Evolutionary conservation across 2,797 vertebrate genomes (phyloP).

Genomic region (Lutjanus argentimaculatus): DNA sequence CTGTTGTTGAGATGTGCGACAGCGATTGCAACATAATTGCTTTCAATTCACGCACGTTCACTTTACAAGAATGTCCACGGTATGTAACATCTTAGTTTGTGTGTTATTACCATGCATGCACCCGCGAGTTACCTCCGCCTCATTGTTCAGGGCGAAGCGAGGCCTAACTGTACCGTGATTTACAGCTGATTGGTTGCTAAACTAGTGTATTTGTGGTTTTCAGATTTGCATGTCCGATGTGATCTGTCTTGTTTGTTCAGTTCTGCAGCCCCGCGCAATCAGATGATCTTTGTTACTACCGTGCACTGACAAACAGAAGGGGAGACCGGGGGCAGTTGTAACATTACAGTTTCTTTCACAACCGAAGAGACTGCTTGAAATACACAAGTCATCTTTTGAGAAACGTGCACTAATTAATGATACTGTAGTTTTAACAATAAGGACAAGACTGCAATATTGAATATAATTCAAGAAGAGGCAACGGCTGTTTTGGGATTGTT

Average conservation of each 20-base stretch:
- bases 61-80: constrained; percentile 22
- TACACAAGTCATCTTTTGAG: too few relatives aligned
- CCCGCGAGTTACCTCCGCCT: background rate
- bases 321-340: too few relatives aligned
- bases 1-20: background rate
- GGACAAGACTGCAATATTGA: too few relatives aligned
- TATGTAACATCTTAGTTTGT: constrained; percentile 42
- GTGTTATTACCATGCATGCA: too few relatives aligned
- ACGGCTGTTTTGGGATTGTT: too few relatives aligned
- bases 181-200: background rate
- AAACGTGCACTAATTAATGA: too few relatives aligned
- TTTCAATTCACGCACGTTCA: accelerated
- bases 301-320: background rate
- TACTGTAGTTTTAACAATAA: too few relatives aligned
- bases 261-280: too few relatives aligned
- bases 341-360: too few relatives aligned
- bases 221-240: background rate
- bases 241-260: background rate
- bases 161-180: constrained; percentile 28
- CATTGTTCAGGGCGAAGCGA: constrained; percentile 7
- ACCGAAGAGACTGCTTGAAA: too few relatives aligned
- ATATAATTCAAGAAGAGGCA: too few relatives aligned
- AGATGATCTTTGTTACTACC: background rate
- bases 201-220: background rate
- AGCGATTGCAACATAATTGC: accelerated